These are phyloP conservation scores for Glandiceps talaboti DNA, from an alignment of 53 echinoderm and acorn worm genomes.

Conservation along the genomic window DNA sequence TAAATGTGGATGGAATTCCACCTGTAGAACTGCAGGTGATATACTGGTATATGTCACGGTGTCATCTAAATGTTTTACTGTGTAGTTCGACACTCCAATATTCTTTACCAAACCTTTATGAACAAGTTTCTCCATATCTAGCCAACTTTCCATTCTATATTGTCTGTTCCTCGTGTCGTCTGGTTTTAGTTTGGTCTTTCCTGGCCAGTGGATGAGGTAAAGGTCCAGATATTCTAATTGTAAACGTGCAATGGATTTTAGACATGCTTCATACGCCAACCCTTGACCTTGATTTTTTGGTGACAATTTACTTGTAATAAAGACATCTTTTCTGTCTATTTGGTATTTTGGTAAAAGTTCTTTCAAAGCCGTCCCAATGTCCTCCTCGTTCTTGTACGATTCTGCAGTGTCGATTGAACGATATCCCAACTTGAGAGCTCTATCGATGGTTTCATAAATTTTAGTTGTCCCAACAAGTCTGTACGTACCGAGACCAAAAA, in stretches of 20 bases:
- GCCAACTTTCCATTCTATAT: slow-evolving; percentile 41
- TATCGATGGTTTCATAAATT: slow-evolving; percentile 20
- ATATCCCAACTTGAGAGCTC: slow-evolving; percentile 32
- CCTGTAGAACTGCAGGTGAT: slow-evolving; percentile 47
- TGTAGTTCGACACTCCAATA: slow-evolving; percentile 76
- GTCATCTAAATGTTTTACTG: slow-evolving; percentile 39
- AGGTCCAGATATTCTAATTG: slow-evolving; percentile 58
- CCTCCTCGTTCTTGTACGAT: slow-evolving; percentile 46
- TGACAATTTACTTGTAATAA: slow-evolving; percentile 51
- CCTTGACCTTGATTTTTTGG: slow-evolving; percentile 49
- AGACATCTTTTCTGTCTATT: slow-evolving; percentile 40
- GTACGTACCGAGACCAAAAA: slow-evolving; percentile 26
- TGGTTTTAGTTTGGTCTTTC: slow-evolving; percentile 30
- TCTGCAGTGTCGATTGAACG: slow-evolving; percentile 52
- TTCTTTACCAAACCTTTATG: slow-evolving; percentile 59
- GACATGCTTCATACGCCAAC: slow-evolving; percentile 40
- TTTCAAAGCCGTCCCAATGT: slow-evolving; percentile 40
- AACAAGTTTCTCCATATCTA: slow-evolving; percentile 35
- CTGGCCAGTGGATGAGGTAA: slow-evolving; percentile 80
- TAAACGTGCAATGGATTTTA: slow-evolving; percentile 29
- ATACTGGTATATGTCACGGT: slow-evolving; percentile 33
- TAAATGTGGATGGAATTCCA: slow-evolving; percentile 29
- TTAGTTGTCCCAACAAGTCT: slow-evolving; percentile 11
- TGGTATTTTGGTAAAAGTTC: slow-evolving; percentile 49
- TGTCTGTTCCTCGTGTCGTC: slow-evolving; percentile 33